Evolutionary conservation across 2,113 vertebrate species (phyloP).

Genomic region (Ia io): DNA sequence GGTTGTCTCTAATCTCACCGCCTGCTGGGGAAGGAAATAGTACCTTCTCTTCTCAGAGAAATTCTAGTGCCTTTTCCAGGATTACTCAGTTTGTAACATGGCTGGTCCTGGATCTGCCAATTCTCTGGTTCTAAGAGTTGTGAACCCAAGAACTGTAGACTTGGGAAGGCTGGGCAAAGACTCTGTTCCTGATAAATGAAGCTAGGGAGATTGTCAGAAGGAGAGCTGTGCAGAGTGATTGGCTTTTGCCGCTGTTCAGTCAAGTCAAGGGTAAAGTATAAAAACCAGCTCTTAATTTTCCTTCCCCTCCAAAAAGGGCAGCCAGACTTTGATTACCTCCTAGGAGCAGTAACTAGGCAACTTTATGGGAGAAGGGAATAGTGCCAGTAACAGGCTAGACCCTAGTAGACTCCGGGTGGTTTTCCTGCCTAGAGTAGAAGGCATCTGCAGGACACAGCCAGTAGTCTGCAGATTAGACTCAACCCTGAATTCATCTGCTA

Average conservation of each 20-base stretch:
- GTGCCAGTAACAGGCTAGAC: not conserved
- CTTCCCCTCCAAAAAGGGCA: not conserved
- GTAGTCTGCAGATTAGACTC: not conserved
- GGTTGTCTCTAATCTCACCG: not conserved
- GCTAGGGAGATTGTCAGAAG: not conserved
- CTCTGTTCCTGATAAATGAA: not conserved
- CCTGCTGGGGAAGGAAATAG: not conserved
- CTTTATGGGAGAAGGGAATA: not conserved
- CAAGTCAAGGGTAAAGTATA: not conserved
- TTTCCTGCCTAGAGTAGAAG: not conserved
- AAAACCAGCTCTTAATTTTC: not conserved
- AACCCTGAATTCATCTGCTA: not conserved
- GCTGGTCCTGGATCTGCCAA: not conserved
- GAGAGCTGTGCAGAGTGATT: not conserved
- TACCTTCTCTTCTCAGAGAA: not conserved
- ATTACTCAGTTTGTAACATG: not conserved
- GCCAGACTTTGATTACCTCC: not conserved
- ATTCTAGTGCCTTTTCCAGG: not conserved
- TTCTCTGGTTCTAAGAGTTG: not conserved
- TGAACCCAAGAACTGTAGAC: not conserved
- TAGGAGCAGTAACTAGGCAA: not conserved
- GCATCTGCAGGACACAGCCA: not conserved
- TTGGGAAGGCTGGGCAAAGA: not conserved
- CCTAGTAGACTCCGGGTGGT: not conserved
- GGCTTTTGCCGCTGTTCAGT: not conserved